phyloP scores from a whole-genome alignment of 2,797 vertebrate genomes.

The Ciconia nigra region DNA sequence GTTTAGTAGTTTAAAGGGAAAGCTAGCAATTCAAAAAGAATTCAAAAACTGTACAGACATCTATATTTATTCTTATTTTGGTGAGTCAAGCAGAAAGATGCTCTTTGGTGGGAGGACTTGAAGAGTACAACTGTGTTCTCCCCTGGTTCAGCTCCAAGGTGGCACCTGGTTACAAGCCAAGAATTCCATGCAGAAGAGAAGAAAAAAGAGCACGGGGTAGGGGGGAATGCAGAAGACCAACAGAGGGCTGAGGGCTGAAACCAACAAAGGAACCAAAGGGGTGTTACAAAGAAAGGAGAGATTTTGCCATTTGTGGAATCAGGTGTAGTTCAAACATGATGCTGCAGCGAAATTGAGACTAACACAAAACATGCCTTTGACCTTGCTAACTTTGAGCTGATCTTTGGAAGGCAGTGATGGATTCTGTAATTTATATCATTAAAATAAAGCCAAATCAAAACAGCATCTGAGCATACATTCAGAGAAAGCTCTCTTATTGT shows the following conservation, averaged over 20 bases:
- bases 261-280: neutral
- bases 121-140: neutral
- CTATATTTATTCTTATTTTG: neutral
- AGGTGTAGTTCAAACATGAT: neutral
- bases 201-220: neutral
- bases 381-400: neutral
- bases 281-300: neutral
- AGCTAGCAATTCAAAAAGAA: neutral
- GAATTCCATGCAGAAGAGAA: neutral
- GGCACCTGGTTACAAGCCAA: neutral
- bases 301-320: neutral
- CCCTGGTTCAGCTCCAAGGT: neutral
- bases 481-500: neutral
- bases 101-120: neutral
- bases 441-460: constrained; percentile 20
- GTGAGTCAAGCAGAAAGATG: neutral
- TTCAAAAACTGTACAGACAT: neutral
- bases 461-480: constrained; percentile 18
- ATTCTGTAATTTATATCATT: constrained; percentile 19
- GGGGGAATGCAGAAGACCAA: neutral
- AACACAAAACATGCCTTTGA: neutral
- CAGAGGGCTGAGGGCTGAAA: neutral
- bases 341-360: neutral
- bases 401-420: neutral
- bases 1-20: neutral